These are phyloP conservation scores for Gallinago paraguaiae DNA, from an alignment of 2,113 vertebrate genomes.

Conservation along the genomic window DNA sequence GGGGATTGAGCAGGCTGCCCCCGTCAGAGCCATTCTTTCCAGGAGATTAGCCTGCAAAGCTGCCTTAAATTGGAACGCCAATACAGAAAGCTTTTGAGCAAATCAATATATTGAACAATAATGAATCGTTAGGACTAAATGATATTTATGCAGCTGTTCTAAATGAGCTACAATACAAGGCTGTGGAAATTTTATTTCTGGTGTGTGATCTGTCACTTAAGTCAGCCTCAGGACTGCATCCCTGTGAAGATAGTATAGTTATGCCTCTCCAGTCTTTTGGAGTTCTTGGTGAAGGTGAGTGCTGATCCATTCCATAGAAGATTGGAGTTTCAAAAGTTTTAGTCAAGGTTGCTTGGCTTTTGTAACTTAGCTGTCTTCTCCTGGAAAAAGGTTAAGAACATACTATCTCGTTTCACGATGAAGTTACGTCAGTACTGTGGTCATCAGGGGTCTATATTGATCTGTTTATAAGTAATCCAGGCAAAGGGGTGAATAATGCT, in stretches of 20 bases:
- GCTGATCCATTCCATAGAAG: not conserved
- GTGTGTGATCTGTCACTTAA: not conserved
- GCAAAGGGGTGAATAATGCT: not conserved
- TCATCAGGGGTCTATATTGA: not conserved
- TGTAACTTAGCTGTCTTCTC: not conserved
- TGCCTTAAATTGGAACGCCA: slow-evolving; percentile 44
- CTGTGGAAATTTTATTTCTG: not conserved
- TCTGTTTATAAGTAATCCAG: not conserved
- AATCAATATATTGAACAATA: slow-evolving; percentile 32
- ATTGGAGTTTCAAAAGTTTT: not conserved
- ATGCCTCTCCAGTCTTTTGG: not conserved
- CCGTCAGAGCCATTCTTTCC: not conserved
- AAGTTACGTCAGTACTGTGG: not conserved
- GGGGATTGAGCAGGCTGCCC: not conserved
- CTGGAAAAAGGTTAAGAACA: not conserved
- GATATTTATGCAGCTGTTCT: not conserved
- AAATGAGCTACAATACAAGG: not conserved
- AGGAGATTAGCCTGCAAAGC: slow-evolving; percentile 11
- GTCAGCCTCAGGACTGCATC: not conserved
- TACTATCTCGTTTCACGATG: not conserved
- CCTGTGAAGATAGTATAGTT: not conserved
- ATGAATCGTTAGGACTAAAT: slow-evolving; percentile 25
- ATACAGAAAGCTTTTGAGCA: slow-evolving; percentile 46
- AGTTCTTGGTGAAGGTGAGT: not conserved
- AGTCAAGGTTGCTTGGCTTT: not conserved